Base-by-base conservation (phyloP, 2,888 invertebrate species). In the Phalera bucephala region DNA sequence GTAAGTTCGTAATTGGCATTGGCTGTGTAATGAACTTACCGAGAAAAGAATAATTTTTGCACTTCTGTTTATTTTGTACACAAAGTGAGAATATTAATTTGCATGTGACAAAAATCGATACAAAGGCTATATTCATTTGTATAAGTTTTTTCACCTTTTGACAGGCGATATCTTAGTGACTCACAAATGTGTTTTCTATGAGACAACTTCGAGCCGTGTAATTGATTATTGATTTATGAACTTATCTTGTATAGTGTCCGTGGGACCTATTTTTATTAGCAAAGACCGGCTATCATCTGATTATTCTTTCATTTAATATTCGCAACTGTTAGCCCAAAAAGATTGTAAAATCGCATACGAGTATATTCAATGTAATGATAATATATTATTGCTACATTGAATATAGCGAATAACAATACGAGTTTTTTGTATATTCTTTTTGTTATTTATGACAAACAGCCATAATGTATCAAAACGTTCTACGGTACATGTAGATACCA, bases 201-300 rank as follows among this genome's bases (percentile, higher is more conserved):
- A 8, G 25, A 12, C 8, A 7, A 25, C 3, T 25, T 6, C 7
- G 7, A 12, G 12, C 37, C 49, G 49, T 42, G 51, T 56, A 45
- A 40, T 31, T 52, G 38, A 50, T 59, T 60, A 54, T 56, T 59
- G 55, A 70, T 65, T 66, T 65, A 68, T 69, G 65, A 67, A 61
- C 10, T 77, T 69, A 74, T 75, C 70, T 70, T 74, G 67, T 78
- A 81, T 79, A 80, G 72, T 67, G n/a, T n/a, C n/a, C n/a, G n/a
- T n/a, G n/a, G n/a, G n/a, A n/a, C n/a, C n/a, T n/a, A n/a, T n/a
- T n/a, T n/a, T 54, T 56, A 58, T 54, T 64, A 61, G 58, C 54
- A 48, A 47, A 42, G 69, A 64, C 70, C 65, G 69, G 68, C 64
- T 70, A 71, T 71, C 70, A 71, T 74, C 64, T 56, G 28, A 46